Evolutionary conservation across 2,113 vertebrate genomes (phyloP).

Genomic region (Bambusicola thoracicus): DNA sequence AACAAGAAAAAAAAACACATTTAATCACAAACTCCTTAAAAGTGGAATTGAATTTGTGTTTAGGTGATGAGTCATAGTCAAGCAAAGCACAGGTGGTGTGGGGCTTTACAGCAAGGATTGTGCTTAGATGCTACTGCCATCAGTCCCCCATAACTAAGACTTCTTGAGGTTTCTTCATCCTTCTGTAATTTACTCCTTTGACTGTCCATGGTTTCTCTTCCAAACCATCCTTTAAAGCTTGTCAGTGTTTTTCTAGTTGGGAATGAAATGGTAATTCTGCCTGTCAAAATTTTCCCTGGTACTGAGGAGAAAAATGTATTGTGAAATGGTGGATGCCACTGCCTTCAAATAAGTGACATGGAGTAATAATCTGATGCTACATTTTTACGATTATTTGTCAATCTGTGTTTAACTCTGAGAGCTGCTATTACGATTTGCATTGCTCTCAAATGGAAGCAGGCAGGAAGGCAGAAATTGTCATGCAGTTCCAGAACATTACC

Average conservation of each 20-base stretch:
- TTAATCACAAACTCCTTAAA: not conserved
- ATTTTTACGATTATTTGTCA: slow-evolving; percentile 75
- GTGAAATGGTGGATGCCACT: not conserved
- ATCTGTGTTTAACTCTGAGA: slow-evolving; percentile 67
- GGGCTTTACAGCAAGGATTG: not conserved
- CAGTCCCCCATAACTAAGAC: not conserved
- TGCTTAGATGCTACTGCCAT: not conserved
- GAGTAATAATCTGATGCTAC: slow-evolving; percentile 49
- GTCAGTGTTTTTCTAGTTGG: not conserved
- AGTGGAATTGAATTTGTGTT: not conserved
- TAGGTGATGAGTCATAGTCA: not conserved
- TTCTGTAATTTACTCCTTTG: not conserved
- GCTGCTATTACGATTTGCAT: slow-evolving; percentile 35
- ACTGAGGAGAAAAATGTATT: not conserved
- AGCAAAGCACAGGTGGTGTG: slow-evolving; percentile 1
- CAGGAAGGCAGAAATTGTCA: slow-evolving; percentile 23
- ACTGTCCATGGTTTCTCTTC: slow-evolving; percentile 40
- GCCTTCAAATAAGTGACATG: slow-evolving; percentile 47
- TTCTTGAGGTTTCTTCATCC: not conserved
- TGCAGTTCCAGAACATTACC: slow-evolving; percentile 59
- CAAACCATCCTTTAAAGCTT: slow-evolving; percentile 42
- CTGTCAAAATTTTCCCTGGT: slow-evolving; percentile 9
- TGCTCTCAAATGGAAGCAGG: slow-evolving; percentile 52
- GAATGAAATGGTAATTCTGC: slow-evolving; percentile 38
- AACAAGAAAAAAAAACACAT: not conserved